Percentiles rank a stretch among this genome's conserved stretches.
Evolutionary conservation across 1,140 invertebrate genomes (phyloP).

Genomic region (Atta colombica): DNA sequence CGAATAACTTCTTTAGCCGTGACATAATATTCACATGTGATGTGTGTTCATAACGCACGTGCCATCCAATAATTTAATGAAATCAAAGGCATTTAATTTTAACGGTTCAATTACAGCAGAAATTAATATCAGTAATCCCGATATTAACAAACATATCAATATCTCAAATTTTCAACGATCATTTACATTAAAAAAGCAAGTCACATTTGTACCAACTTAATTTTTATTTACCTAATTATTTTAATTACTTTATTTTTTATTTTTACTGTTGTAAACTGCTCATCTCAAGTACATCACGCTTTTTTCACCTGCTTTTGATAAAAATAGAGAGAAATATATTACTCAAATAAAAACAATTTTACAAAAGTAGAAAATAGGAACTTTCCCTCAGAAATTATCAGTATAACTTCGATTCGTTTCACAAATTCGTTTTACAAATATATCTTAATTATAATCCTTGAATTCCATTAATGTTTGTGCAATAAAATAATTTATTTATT

Average conservation of each 20-base stretch:
- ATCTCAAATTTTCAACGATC: not conserved
- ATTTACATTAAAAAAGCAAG: not conserved
- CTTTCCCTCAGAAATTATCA: not conserved
- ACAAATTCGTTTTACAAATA: not conserved
- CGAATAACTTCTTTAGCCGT: slow-evolving; percentile 39
- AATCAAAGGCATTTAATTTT: slow-evolving; percentile 22
- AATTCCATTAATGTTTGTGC: slow-evolving; percentile 10
- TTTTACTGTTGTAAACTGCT: not conserved
- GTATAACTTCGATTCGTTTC: not conserved
- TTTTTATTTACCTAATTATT: too few species aligned
- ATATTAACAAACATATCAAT: not conserved
- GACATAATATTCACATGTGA: slow-evolving; percentile 23
- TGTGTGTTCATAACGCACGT: not conserved
- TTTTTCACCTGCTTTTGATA: not conserved
- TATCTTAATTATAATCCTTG: slow-evolving; percentile 18
- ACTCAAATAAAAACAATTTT: not conserved
- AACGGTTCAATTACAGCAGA: slow-evolving; percentile 15
- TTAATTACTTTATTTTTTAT: slow-evolving; percentile 7
- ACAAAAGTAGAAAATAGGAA: not conserved
- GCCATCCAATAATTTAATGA: slow-evolving; percentile 19
- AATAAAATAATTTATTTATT: slow-evolving; percentile 20
- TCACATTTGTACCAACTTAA: not conserved
- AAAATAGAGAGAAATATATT: slow-evolving; percentile 1
- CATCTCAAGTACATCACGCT: not conserved
- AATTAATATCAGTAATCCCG: not conserved